Evolutionary conservation across 2,113 vertebrate genomes (phyloP), one percentile per base, ranked within the genome.

Genomic region (Lepus americanus): DNA sequence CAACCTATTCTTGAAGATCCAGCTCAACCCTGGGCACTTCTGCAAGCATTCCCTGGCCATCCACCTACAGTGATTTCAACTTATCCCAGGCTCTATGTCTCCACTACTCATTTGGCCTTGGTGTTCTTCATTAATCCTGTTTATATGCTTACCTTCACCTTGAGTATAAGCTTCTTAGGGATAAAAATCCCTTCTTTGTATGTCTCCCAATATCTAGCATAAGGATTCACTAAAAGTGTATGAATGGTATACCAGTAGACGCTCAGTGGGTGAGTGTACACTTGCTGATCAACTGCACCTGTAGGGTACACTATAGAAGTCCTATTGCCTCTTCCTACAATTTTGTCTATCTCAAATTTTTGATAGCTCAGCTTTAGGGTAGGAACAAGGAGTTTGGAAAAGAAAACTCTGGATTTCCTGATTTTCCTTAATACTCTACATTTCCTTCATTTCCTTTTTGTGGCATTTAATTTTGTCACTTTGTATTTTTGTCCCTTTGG

Each of bases 161-260:
- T 88, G 69, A 64, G 78, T 70, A 2, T 95, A 91, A 96, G 91
- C 88, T 94, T 44, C 92, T 96, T 78, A 87, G 63, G 31, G 36
- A 83, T 83, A 82, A 90, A 90, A 93, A 33, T 22, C 23, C 36
- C 14, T 27, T 33, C 63, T 39, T 51, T 73, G 33, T 66, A 44
- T 55, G 31, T 78, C 49, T 79, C 44, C 29, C 1, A 61, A 44
- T 31, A 8, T 94, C 44, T 72, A 89, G 77, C n/a, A 12, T 3
- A 86, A 33, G n/a, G 49, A 55, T 49, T 83, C 73, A 79, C 5
- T 72, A 36, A 59, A 44, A 31, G 31, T 5, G 17, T 19, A 5
- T 20, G 9, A 19, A 51, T 36, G 44, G 44, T 44, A 44, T 44
- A 44, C 44, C 55, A 20, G 10, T 59, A 39, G 16, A 29, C 29